These are phyloP conservation scores for Podabrus alpinus DNA, from an alignment of 2,888 invertebrate species.

Conservation along the genomic window DNA sequence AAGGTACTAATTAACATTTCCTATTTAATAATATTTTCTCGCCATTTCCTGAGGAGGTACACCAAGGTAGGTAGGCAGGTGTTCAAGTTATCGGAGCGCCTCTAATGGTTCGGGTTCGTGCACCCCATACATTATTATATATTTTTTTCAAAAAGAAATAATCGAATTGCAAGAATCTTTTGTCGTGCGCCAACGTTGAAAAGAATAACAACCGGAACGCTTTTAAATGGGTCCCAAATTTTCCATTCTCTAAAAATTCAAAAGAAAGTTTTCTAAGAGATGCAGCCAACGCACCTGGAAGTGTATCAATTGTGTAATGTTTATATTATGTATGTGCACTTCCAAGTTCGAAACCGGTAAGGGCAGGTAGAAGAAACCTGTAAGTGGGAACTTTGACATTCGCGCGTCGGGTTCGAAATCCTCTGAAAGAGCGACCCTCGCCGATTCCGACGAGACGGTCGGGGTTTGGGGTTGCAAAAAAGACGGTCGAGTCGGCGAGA, in stretches of 20 bases:
- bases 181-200: background rate
- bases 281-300: slow-evolving; percentile 1
- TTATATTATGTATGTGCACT: background rate
- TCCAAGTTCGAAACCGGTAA: background rate
- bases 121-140: background rate
- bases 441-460: slow-evolving; percentile 4
- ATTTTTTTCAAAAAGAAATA: background rate
- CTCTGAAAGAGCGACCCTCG: background rate
- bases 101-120: background rate
- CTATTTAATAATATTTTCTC: background rate
- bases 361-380: background rate
- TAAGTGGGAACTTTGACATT: background rate
- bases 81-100: background rate
- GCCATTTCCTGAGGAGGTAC: background rate
- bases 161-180: background rate
- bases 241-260: background rate
- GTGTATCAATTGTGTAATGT: slow-evolving; percentile 4
- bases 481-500: background rate
- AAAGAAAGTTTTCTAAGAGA: background rate
- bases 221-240: background rate
- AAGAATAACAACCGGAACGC: slow-evolving; percentile 1
- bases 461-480: slow-evolving; percentile 3
- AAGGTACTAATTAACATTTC: background rate
- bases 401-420: background rate
- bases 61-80: background rate